Base-by-base conservation (phyloP, 2,113 vertebrate species). In the Hippocampus guttulatus region DNA sequence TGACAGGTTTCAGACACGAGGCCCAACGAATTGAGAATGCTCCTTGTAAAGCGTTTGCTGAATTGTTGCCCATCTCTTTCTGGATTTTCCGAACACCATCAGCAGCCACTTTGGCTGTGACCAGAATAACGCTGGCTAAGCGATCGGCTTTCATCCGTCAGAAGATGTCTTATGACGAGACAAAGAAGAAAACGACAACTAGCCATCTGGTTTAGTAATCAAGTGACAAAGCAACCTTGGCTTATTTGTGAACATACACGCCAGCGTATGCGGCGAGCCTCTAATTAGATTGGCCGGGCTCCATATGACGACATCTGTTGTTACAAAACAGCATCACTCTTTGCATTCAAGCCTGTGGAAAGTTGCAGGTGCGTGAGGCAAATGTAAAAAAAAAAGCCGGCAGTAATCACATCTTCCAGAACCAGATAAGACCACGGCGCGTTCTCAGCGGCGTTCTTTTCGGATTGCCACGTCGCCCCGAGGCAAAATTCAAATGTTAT, bases 231-330 rank as follows among this genome's bases (percentile, higher is more conserved):
- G 71, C 81, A 83, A 87, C 81, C 87, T 77, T 77, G 73, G 79
- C 84, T 88, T 85, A 86, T 85, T 83, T 83, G 80, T 80, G 79
- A 81, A 83, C 81, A 89, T 84, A 87, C 86, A 85, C 68, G 71
- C 80, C 57, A 16, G 27, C 57, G 57, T 18, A 60, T 60, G 57
- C 77, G 33, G 81, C 67, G 70, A 75, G 81, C 51, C 75, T 84
- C 64, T 86, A 87, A 89, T 89, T 84, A 81, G 78, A 68, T 85
- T 90, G 89, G 88, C 82, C 75, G 73, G 21, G 72, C 60, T 63
- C 64, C 57, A 62, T 63, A 30, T 68, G 27, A 27, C 67, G 62
- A 68, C 62, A 54, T 82, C 73, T 70, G 76, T 68, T 77, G 69
- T 81, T 84, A 78, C 81, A 9, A 67, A 81, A 70, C 64, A 16